These are phyloP conservation scores for Buphagus erythrorhynchus DNA, from an alignment of 2,797 vertebrate genomes.

Conservation along the genomic window DNA sequence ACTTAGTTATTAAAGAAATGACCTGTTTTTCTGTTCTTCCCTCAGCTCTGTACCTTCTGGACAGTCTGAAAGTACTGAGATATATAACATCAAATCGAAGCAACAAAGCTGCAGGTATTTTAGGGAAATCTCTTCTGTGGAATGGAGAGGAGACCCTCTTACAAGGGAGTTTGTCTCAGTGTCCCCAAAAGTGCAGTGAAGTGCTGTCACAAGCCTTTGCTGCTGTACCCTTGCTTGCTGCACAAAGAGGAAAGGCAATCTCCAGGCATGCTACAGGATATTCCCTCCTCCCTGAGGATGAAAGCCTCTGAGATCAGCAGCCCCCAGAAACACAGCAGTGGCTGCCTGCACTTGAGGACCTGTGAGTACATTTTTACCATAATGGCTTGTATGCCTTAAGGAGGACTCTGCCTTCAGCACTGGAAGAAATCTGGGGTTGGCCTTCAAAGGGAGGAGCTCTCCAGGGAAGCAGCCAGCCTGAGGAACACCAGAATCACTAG, in stretches of 20 bases:
- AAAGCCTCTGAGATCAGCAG: not conserved
- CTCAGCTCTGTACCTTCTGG: not conserved
- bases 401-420: not conserved
- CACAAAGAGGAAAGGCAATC: not conserved
- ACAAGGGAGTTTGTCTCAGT: not conserved
- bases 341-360: not conserved
- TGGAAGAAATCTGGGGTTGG: not conserved
- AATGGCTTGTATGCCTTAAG: fast-evolving
- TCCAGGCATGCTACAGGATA: not conserved
- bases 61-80: not conserved
- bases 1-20: not conserved
- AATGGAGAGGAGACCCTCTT: not conserved
- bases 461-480: not conserved
- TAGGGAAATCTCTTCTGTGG: not conserved
- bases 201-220: not conserved
- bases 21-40: not conserved
- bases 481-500: not conserved
- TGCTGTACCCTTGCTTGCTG: not conserved
- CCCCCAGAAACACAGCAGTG: not conserved
- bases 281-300: not conserved
- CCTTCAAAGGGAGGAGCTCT: not conserved
- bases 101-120: not conserved
- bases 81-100: not conserved
- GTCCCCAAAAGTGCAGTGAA: not conserved
- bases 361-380: fast-evolving